Percentiles rank a stretch among this genome's conserved stretches.
phyloP scores from a whole-genome alignment of 2,797 vertebrate species.

The Eurystomus glaucurus region DNA sequence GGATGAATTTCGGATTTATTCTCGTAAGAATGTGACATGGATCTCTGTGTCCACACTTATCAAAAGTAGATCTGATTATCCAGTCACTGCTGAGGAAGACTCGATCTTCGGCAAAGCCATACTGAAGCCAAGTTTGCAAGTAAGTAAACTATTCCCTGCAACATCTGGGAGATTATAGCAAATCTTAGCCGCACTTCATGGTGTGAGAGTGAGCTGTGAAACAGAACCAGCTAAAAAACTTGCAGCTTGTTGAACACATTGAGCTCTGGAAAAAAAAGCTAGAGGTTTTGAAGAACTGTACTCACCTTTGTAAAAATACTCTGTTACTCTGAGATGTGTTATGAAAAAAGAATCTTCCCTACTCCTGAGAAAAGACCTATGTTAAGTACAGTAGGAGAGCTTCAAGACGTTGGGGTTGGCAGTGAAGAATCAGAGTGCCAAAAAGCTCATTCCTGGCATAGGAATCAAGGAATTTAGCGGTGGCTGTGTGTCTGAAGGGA shows the following conservation, averaged over 20 bases:
- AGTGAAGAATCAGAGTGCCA: neutral
- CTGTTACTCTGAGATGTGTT: neutral
- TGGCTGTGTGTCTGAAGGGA: neutral
- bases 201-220: neutral
- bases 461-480: neutral
- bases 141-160: conserved; percentile 49
- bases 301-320: neutral
- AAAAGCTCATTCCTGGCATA: neutral
- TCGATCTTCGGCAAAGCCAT: conserved; percentile 81
- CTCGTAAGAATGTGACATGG: conserved; percentile 79
- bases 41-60: conserved; percentile 70
- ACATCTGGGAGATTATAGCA: neutral
- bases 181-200: neutral
- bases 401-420: neutral
- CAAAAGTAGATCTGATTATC: conserved; percentile 22
- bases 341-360: neutral
- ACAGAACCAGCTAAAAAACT: neutral
- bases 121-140: conserved; percentile 79
- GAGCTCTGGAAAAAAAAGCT: neutral
- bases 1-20: conserved; percentile 84
- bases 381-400: neutral
- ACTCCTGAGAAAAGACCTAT: neutral
- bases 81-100: conserved; percentile 61
- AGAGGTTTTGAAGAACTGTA: neutral
- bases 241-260: neutral